Percentiles rank a stretch among this genome's conserved stretches.
Evolutionary conservation across 1,140 invertebrate genomes (phyloP).

Genomic region (Panagrolaimus sp.): DNA sequence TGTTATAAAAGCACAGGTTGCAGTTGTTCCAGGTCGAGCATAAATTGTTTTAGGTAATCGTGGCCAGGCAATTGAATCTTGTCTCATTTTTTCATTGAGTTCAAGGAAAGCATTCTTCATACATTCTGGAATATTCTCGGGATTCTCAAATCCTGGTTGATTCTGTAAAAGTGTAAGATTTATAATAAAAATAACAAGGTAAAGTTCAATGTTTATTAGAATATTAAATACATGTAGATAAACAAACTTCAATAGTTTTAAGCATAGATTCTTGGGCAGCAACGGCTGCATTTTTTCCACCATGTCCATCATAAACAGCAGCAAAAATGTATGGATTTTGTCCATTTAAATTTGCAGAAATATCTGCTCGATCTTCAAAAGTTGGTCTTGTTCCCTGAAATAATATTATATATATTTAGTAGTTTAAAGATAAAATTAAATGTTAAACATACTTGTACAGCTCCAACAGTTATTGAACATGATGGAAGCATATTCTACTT

Average conservation of each 20-base stretch:
- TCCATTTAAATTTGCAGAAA: background rate
- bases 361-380: background rate
- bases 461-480: background rate
- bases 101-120: background rate
- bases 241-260: background rate
- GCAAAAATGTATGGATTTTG: background rate
- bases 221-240: background rate
- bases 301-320: constrained; percentile 3
- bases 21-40: background rate
- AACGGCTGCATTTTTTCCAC: background rate
- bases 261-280: background rate
- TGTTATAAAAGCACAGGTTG: background rate
- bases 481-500: background rate
- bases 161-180: background rate
- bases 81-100: background rate
- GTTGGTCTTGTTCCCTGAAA: background rate
- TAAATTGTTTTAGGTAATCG: background rate
- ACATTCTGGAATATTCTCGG: background rate
- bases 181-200: background rate
- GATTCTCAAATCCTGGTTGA: background rate
- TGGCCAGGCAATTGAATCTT: background rate
- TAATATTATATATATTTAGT: background rate
- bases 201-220: background rate
- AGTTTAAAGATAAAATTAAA: background rate
- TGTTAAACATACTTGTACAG: background rate